These are phyloP conservation scores for Axis porcinus DNA, from an alignment of 2,113 vertebrate species.

Conservation along the genomic window DNA sequence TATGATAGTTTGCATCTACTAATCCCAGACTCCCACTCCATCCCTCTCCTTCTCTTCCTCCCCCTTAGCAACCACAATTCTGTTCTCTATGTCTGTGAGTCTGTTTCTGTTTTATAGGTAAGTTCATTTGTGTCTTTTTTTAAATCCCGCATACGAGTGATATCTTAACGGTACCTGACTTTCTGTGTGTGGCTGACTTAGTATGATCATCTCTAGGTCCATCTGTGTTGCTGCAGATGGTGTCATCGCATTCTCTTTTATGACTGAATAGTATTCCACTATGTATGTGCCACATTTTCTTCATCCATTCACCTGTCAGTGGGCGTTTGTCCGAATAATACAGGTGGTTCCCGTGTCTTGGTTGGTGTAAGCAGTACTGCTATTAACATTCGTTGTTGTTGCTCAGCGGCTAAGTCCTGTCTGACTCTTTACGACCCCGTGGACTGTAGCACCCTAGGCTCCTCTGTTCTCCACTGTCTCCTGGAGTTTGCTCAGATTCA, in stretches of 20 bases:
- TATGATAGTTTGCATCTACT: background rate
- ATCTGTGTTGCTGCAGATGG: background rate
- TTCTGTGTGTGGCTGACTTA: background rate
- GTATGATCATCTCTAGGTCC: background rate
- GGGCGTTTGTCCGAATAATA: background rate
- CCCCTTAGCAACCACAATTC: background rate
- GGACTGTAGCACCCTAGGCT: background rate
- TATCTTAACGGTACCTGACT: background rate
- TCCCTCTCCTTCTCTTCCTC: background rate
- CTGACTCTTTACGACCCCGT: background rate
- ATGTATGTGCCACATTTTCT: background rate
- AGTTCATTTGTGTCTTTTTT: background rate
- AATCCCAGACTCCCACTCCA: background rate
- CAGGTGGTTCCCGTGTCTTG: background rate
- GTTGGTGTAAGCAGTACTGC: background rate
- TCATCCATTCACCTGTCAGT: background rate
- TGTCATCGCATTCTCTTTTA: background rate
- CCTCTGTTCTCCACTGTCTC: background rate
- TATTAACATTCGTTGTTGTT: background rate
- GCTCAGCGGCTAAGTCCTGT: background rate
- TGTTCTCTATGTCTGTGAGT: background rate
- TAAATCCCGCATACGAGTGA: background rate
- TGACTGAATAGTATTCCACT: background rate
- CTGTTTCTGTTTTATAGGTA: background rate
- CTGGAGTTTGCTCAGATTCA: background rate